Evolutionary conservation across 2,888 invertebrate genomes (phyloP).

Genomic region (Clusia tigrina): DNA sequence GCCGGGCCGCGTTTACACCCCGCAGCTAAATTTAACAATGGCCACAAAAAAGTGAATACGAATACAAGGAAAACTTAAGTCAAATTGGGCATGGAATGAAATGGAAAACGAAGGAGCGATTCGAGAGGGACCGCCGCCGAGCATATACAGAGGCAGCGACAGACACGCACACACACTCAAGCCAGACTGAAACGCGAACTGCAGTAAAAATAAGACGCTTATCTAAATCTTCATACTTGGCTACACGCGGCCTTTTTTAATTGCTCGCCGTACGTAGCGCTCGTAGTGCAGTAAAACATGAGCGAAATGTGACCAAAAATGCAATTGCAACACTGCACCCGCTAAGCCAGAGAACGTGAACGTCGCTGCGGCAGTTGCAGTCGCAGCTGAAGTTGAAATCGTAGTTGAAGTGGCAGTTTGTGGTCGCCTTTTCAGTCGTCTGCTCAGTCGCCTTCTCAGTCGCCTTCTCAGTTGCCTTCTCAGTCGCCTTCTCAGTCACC

Average conservation of each 20-base stretch:
- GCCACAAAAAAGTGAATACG: neutral
- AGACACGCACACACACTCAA: too few relatives aligned
- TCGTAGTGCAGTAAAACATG: slow-evolving; percentile 50
- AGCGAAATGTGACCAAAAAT: slow-evolving; percentile 55
- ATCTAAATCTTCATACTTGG: slow-evolving; percentile 65
- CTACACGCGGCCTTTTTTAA: slow-evolving; percentile 61
- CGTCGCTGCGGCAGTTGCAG: slow-evolving; percentile 19
- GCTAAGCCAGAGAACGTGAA: neutral
- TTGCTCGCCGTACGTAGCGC: slow-evolving; percentile 51
- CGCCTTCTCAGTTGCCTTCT: too few relatives aligned
- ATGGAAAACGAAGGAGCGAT: neutral
- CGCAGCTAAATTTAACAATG: neutral
- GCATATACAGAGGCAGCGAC: too few relatives aligned
- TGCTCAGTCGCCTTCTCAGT: too few relatives aligned
- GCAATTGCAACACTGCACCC: slow-evolving; percentile 43
- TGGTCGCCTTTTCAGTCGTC: too few relatives aligned
- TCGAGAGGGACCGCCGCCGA: neutral
- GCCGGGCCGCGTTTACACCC: too few relatives aligned
- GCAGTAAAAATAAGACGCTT: slow-evolving; percentile 58
- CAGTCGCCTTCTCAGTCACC: slow-evolving; percentile 25
- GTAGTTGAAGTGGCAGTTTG: too few relatives aligned
- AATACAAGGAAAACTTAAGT: neutral
- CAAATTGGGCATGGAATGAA: neutral
- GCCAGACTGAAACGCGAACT: neutral
- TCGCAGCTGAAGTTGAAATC: slow-evolving; percentile 18